phyloP scores from a whole-genome alignment of 2,113 vertebrate genomes.

The Salminus brasiliensis region DNA sequence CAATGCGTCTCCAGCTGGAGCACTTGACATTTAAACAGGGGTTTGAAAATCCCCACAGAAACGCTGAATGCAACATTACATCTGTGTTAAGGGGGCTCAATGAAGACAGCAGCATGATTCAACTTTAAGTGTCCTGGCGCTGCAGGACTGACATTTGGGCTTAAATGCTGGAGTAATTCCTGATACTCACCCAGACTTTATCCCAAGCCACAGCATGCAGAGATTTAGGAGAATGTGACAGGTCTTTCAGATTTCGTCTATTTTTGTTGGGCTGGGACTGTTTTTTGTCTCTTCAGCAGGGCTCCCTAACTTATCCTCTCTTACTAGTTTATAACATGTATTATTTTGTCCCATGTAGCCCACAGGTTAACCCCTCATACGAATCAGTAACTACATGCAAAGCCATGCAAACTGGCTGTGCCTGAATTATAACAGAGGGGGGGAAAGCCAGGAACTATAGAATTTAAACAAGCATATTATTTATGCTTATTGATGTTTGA shows the following conservation, averaged over 20 bases:
- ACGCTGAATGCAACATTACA: constrained; percentile 40
- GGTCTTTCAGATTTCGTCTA: not conserved
- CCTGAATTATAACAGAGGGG: too few species aligned
- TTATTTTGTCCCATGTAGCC: too few species aligned
- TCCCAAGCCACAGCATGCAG: constrained; percentile 2
- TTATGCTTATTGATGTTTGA: too few species aligned
- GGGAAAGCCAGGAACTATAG: too few species aligned
- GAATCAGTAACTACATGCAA: too few species aligned
- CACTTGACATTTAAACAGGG: constrained; percentile 59
- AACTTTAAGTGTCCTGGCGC: constrained; percentile 48
- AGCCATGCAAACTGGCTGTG: too few species aligned
- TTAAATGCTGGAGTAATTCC: constrained; percentile 32
- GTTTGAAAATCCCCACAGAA: constrained; percentile 51
- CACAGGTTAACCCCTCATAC: too few species aligned
- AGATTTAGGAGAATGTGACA: not conserved
- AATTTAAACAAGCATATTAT: too few species aligned
- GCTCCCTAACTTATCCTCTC: not conserved
- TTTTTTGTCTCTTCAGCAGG: not conserved
- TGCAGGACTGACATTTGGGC: constrained; percentile 46
- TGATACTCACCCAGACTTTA: constrained; percentile 22
- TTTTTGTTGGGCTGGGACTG: not conserved
- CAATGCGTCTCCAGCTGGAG: constrained; percentile 41
- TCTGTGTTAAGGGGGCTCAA: constrained; percentile 36
- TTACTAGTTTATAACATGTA: too few species aligned
- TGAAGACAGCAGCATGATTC: constrained; percentile 49